Conservation (phyloP, 1,140 invertebrate genomes). For the Alviniconcha marisindica region DNA sequence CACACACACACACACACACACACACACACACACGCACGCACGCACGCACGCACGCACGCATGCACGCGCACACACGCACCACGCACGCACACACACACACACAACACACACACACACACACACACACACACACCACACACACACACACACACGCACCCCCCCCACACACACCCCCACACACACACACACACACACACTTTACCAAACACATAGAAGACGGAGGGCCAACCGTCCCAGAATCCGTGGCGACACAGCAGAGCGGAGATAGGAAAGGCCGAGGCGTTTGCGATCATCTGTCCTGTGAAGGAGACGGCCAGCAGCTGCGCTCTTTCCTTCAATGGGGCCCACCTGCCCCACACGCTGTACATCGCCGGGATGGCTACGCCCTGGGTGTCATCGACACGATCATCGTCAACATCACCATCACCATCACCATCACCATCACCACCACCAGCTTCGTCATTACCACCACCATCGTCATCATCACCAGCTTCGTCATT, state of each 20-base stretch:
- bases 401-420: too few species aligned
- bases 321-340: constrained; percentile 83
- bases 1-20: background rate
- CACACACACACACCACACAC: background rate
- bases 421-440: too few species aligned
- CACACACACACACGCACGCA: constrained; percentile 4
- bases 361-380: too few species aligned
- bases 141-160: background rate
- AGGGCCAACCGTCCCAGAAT: constrained; percentile 83
- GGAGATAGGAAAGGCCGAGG: constrained; percentile 61
- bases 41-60: background rate
- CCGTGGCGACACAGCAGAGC: constrained; percentile 69
- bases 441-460: too few species aligned
- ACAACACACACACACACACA: background rate
- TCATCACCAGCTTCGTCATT: too few species aligned
- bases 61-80: background rate
- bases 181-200: constrained; percentile 57
- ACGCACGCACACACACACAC: background rate
- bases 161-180: background rate
- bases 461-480: too few species aligned
- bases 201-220: constrained; percentile 92
- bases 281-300: constrained; percentile 58
- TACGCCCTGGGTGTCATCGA: too few species aligned
- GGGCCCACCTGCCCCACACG: constrained; percentile 83
- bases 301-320: constrained; percentile 54